These are phyloP conservation scores for Drosophila kikkawai DNA, from an alignment of 1,140 invertebrate species.

Conservation along the genomic window DNA sequence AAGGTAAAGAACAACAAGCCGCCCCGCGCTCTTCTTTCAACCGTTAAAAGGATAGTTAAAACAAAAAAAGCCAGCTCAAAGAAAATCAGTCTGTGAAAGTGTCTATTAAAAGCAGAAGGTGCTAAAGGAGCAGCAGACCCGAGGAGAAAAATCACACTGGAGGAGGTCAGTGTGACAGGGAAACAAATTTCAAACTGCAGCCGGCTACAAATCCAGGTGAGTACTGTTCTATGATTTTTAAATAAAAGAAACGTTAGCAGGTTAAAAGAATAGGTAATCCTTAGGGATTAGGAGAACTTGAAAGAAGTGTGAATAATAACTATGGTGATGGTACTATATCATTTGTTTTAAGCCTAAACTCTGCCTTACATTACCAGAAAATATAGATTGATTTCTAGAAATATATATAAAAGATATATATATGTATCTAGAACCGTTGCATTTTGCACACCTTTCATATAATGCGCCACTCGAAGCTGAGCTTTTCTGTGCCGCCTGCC, in stretches of 20 bases:
- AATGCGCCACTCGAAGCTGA: neutral
- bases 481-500: neutral
- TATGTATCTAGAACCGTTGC: too few relatives aligned
- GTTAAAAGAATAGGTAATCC: neutral
- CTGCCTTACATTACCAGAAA: neutral
- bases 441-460: neutral
- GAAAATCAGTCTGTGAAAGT: neutral
- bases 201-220: constrained; percentile 72
- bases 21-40: constrained; percentile 1
- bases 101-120: too few relatives aligned
- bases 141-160: constrained; percentile 19
- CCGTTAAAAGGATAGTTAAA: neutral
- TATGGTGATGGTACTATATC: neutral
- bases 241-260: neutral
- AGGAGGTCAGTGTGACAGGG: constrained; percentile 36
- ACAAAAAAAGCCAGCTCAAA: neutral
- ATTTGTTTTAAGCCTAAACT: neutral
- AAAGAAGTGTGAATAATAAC: neutral
- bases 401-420: neutral
- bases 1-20: constrained; percentile 35
- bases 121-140: neutral
- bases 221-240: neutral
- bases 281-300: neutral
- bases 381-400: neutral
- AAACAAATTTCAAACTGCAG: constrained; percentile 62